Base-by-base conservation (phyloP, 1,140 invertebrate genomes). In the Hydropsyche tenuis region DNA sequence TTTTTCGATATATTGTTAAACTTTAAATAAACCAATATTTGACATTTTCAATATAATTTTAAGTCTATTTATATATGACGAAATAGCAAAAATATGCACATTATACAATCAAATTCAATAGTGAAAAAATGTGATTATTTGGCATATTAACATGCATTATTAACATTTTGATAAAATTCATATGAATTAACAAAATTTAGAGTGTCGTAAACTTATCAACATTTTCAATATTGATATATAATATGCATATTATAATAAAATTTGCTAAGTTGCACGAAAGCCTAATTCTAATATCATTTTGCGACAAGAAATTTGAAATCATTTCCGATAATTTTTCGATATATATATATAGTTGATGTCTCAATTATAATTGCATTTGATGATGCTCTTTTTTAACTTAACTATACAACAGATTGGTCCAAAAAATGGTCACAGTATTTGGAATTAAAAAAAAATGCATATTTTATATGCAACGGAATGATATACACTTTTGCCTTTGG, bases 61-160 rank as follows among this genome's bases (percentile, higher is more conserved):
- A 4, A 4, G 3, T 4, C 30, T 37, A 37, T 37, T 37, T 37
- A 4, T 37, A 37, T 37, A 4, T 37, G n/a, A 69, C 22, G 53
- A 27, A 27, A 70, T 70, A 70, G 68, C 68, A 37, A 70, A 37
- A 56, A 56, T 70, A 70, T 70, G 16, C 51, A 25, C 37, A 56
- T 56, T 27, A 27, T 48, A 48, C 30, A 70, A 51, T 70, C 48
- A 70, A 56, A 3, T 56, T 23, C 7, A 70, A 25, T n/a, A n/a
- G 65, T 27, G 30, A 68, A 46, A 65, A 22, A 27, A 30, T 70
- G 68, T 70, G 18, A 27, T 70, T 70, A 69, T 70, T 70, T 70
- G 68, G 68, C 68, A 70, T 70, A 25, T 37, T 70, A 25, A 70
- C 9, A 27, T 37, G 23, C 25, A 12, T 56, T n/a, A n/a, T n/a